A percentile compares a stretch with the other conserved stretches of the same genome.
These are phyloP conservation scores for Tridacna crocea DNA, from an alignment of 2,888 invertebrate species.

Conservation along the genomic window DNA sequence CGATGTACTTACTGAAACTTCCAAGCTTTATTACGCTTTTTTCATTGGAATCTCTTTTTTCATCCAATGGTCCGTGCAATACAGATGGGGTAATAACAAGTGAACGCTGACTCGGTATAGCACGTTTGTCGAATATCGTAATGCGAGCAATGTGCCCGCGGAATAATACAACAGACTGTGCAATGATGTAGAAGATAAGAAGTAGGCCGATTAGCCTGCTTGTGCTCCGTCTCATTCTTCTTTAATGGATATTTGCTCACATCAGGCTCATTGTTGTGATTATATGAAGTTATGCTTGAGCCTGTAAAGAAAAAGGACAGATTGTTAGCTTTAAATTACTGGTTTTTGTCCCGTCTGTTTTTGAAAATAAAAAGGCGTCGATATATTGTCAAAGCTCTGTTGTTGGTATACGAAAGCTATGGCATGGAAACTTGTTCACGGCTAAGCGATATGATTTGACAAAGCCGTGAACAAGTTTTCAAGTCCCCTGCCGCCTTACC, in stretches of 20 bases:
- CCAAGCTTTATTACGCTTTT: background rate
- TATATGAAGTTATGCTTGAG: no score
- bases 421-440: no score
- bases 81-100: background rate
- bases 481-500: no score
- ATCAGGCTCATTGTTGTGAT: no score
- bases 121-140: background rate
- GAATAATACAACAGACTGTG: constrained; percentile 9
- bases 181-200: constrained; percentile 1
- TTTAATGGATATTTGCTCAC: background rate
- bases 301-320: no score
- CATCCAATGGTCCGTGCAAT: background rate
- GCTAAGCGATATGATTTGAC: no score
- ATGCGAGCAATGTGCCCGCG: constrained; percentile 2
- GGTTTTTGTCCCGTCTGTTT: no score
- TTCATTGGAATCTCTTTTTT: background rate
- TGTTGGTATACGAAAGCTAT: no score
- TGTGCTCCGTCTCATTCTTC: constrained; percentile 11
- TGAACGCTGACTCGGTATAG: background rate
- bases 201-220: constrained; percentile 1
- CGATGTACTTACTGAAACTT: background rate
- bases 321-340: no score
- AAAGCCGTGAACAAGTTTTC: no score
- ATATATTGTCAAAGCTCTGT: no score
- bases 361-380: no score